Evolutionary conservation across 2,797 vertebrate genomes (phyloP), one percentile per base, ranked within the genome.

Genomic region (Pipistrellus nathusii): DNA sequence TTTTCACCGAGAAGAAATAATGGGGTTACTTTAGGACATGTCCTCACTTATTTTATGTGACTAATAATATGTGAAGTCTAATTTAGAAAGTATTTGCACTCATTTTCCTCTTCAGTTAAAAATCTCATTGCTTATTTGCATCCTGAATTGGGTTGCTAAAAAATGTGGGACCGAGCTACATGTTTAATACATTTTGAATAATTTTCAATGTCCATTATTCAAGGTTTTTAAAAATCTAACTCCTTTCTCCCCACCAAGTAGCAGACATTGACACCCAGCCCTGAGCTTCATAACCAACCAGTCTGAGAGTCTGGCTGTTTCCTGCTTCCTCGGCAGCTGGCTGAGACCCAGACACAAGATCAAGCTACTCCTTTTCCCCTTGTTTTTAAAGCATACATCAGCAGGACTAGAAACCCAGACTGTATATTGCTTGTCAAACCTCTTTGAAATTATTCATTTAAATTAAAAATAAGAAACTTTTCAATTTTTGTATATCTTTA

Each of bases 1-100:
- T 94, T 95, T 94, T 85, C 53, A 78, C 4, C 5, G 64, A 72
- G 69, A 23, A 68, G 5, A 90, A 32, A n/a, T 20, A 93, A 77
- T 48, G 6, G 4, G 25, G 15, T 76, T 94, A 21, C 9, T 59
- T 90, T 71, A 85, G 35, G 27, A 64, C 57, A 76, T 55, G 85
- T 46, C 14, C 18, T 76, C 69, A 80, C 9, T 68, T 48, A 85
- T 78, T 82, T 48, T 68, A 20, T 71, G 11, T 57, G 59, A 86
- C 10, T 64, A 72, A 57, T 38, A 1, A 1, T 13, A 77, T 59
- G 14, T 62, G 27, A 85, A 68, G 14, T 44, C 17, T 66, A 71
- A 53, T 48, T 88, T 46, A 76, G 15, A 80, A 85, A 82, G 2
- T 48, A 88, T n/a, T 88, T 86, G 95, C 27, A 57, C 11, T 51